These are phyloP conservation scores for Lasioglossum zephyrum DNA, from an alignment of 2,888 invertebrate species.

Conservation along the genomic window DNA sequence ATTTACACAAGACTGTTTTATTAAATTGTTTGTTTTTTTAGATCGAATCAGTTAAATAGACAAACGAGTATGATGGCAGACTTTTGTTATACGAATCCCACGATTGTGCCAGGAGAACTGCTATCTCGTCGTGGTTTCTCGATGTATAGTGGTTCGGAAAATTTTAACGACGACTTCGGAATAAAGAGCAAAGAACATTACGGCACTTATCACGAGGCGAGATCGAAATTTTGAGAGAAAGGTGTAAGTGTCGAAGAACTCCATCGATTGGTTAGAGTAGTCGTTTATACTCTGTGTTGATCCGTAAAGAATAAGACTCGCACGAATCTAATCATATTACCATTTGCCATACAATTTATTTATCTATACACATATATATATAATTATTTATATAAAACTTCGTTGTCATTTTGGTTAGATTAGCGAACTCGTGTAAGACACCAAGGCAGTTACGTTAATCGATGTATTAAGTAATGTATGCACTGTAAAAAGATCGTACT, in stretches of 20 bases:
- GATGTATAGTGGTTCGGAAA: conserved; percentile 86
- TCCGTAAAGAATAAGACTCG: conserved; percentile 25
- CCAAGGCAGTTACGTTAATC: neutral
- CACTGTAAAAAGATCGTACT: neutral
- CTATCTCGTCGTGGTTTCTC: conserved; percentile 86
- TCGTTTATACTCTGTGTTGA: neutral
- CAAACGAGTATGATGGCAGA: conserved; percentile 81
- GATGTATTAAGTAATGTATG: neutral
- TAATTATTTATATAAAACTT: conserved; percentile 24
- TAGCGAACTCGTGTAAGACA: neutral
- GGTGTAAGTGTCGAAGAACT: neutral
- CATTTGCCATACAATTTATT: conserved; percentile 49
- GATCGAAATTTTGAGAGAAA: conserved; percentile 76
- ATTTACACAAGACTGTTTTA: neutral
- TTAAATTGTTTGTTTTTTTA: conserved; percentile 54
- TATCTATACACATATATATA: conserved; percentile 35
- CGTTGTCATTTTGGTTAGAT: conserved; percentile 7
- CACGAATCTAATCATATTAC: neutral
- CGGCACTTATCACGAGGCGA: conserved; percentile 72
- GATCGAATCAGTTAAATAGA: conserved; percentile 77
- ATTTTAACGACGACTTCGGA: conserved; percentile 76
- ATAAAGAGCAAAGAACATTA: conserved; percentile 68
- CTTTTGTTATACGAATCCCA: conserved; percentile 85
- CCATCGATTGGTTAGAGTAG: neutral
- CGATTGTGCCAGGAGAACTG: conserved; percentile 86